phyloP scores from a whole-genome alignment of 2,888 invertebrate genomes.

The Zeuzera pyrina region DNA sequence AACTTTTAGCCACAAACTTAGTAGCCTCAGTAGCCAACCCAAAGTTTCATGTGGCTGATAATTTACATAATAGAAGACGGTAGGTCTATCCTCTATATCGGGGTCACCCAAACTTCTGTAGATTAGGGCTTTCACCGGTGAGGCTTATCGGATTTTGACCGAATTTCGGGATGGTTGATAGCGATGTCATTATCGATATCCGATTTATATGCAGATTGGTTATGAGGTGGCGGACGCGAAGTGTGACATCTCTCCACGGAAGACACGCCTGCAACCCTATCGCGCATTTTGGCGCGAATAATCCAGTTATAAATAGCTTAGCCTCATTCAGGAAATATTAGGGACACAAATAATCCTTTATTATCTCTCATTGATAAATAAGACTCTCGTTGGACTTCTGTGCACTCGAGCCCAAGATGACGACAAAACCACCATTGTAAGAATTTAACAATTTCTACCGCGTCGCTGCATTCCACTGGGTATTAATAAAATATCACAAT shows the following conservation, averaged over 20 bases:
- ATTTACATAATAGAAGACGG: constrained; percentile 71
- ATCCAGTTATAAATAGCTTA: constrained; percentile 41
- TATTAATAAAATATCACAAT: constrained; percentile 70
- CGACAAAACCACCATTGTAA: constrained; percentile 62
- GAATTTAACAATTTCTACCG: constrained; percentile 66
- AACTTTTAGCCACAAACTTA: constrained; percentile 60
- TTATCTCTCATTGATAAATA: constrained; percentile 37
- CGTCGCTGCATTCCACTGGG: constrained; percentile 61
- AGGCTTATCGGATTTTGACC: constrained; percentile 68
- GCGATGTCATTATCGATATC: constrained; percentile 69
- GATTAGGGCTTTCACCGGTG: constrained; percentile 65
- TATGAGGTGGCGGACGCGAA: constrained; percentile 37
- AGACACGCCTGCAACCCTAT: constrained; percentile 2
- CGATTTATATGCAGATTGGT: constrained; percentile 73
- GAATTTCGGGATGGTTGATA: constrained; percentile 66
- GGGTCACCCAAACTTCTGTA: constrained; percentile 67
- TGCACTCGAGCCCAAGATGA: constrained; percentile 54
- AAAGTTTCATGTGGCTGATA: constrained; percentile 66
- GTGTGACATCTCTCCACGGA: constrained; percentile 29
- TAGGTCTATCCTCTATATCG: constrained; percentile 63
- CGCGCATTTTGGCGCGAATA: constrained; percentile 33
- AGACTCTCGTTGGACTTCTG: constrained; percentile 60
- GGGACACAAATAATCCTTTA: constrained; percentile 37
- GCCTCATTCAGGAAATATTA: constrained; percentile 42
- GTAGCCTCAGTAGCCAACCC: constrained; percentile 50